A percentile compares a stretch with the other conserved stretches of the same genome.
phyloP scores from a whole-genome alignment of 1,140 invertebrate species.

The Orchestia grillus region DNA sequence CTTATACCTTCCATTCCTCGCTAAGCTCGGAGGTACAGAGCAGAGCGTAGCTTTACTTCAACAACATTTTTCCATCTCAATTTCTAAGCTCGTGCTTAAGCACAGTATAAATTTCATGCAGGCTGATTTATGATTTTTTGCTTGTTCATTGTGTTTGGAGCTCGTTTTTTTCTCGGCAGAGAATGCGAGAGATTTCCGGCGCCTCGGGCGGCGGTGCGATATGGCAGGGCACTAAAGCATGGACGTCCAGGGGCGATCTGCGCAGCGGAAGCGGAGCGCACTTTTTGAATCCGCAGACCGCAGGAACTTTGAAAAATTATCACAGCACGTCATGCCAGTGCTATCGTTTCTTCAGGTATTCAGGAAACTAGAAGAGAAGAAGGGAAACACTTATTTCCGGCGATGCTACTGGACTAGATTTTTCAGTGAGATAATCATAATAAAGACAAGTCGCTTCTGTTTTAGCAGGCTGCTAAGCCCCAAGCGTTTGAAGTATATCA shows the following conservation, averaged over 20 bases:
- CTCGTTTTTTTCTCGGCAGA: neutral
- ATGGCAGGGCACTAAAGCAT: neutral
- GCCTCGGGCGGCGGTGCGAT: constrained; percentile 28
- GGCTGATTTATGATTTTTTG: neutral
- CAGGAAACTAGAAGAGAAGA: neutral
- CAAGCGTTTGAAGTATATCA: neutral
- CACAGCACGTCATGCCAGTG: neutral
- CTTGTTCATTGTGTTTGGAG: neutral
- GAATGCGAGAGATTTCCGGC: constrained; percentile 50
- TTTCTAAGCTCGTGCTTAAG: neutral
- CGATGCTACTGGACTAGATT: neutral
- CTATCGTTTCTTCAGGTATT: neutral
- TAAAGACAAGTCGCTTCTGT: neutral
- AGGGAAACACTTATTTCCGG: neutral
- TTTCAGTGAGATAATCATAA: neutral
- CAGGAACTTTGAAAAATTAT: neutral
- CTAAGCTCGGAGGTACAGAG: neutral
- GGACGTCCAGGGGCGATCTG: neutral
- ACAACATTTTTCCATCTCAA: neutral
- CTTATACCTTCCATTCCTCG: neutral
- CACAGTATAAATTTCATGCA: neutral
- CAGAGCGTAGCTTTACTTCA: neutral
- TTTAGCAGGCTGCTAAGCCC: neutral
- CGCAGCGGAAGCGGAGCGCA: neutral
- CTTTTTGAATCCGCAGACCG: neutral